Base-by-base conservation (phyloP, 2,797 vertebrate species). In the Acipenser transmontanus region DNA sequence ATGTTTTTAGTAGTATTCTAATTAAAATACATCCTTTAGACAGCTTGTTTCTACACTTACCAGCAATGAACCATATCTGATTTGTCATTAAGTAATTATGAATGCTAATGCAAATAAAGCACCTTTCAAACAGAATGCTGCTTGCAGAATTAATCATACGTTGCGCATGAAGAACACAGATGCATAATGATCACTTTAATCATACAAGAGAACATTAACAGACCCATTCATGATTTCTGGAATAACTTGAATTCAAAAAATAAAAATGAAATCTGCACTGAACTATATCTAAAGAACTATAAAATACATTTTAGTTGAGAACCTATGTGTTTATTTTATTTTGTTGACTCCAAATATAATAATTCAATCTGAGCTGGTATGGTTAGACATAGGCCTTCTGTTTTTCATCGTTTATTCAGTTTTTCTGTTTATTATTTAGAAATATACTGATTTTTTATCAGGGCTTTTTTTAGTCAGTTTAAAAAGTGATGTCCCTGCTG, bases 1-100 rank as follows among this genome's bases (percentile, higher is more conserved):
- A 56, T 93, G 87, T 93, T 93, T 93, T 92, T 90, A 91, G 87
- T 82, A 87, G 85, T 89, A 83, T 84, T 85, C 85, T 97, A 95
- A 97, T 97, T 97, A 93, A 93, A 94, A 90, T 83, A 89, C 89
- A 88, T 86, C 87, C 89, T 89, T 91, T 87, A 87, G 85, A 93
- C 87, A 92, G 90, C 90, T 88, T 93, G 90, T 90, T 92, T 92
- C 88, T 91, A 87, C 86, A 89, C 89, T 93, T 91, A 83, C 85
- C 83, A 84, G 86, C 93, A 93, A 87, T 92, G 94, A 95, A 95
- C 93, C 94, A 91, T 93, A 95, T 96, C 95, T 94, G 94, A 96
- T 97, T 94, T 86, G 88, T 93, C 93, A 92, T 97, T 95, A 96
- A 93, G 90, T 95, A 93, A 97, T 98, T 98, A 96, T 90, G 88